Evolutionary conservation across 2,888 invertebrate species (phyloP).

Genomic region (Nasonia oneida): DNA sequence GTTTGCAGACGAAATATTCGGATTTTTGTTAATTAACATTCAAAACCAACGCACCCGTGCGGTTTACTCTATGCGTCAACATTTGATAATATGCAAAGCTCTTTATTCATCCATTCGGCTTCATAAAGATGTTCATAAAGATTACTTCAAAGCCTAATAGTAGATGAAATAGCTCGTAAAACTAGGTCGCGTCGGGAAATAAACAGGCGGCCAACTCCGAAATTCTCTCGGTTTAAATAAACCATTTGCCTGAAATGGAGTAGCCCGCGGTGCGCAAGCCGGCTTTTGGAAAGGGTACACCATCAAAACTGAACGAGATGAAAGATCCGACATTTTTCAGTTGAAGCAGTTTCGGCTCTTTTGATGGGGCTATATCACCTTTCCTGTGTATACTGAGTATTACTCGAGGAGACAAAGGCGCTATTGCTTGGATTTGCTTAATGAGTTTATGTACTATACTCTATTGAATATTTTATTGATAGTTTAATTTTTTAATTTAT

Average conservation of each 20-base stretch:
- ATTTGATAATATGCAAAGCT: neutral
- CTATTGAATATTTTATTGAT: too few relatives aligned
- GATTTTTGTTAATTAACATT: neutral
- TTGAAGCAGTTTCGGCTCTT: conserved; percentile 4
- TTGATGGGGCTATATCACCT: neutral
- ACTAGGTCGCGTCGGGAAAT: neutral
- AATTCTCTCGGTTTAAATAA: conserved; percentile 58
- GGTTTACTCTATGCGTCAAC: neutral
- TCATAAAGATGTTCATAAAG: conserved; percentile 1
- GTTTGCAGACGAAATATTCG: conserved; percentile 15
- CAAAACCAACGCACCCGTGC: neutral
- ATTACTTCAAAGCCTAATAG: conserved; percentile 39
- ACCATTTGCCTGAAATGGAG: conserved; percentile 56
- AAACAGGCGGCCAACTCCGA: conserved; percentile 10
- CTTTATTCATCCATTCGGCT: conserved; percentile 25
- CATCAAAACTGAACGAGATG: neutral
- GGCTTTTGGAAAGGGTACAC: neutral
- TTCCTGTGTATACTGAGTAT: neutral
- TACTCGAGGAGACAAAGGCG: neutral
- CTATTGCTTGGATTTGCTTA: neutral
- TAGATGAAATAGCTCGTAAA: conserved; percentile 19
- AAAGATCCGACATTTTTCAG: conserved; percentile 17
- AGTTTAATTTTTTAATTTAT: too few relatives aligned
- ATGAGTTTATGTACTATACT: too few relatives aligned
- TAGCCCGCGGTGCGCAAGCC: conserved; percentile 49